Percentiles rank a stretch among this genome's conserved stretches.
Evolutionary conservation across 2,113 vertebrate genomes (phyloP).

Genomic region (Octodon degus): DNA sequence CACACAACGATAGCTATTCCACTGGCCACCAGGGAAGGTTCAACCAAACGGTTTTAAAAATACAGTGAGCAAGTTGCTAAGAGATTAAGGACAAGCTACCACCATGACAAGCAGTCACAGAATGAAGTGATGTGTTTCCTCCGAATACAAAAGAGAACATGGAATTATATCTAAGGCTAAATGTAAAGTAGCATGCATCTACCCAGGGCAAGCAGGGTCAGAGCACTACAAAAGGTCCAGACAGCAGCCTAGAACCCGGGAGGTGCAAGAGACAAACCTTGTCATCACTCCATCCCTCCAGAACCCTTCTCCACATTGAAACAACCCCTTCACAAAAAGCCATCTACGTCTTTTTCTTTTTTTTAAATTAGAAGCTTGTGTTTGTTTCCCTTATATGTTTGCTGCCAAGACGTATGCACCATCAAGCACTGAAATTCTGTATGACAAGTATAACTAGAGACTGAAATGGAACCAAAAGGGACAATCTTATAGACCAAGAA

Average conservation of each 20-base stretch:
- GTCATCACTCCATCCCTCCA: neutral
- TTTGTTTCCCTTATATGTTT: slow-evolving; percentile 13
- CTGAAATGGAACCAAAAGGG: neutral
- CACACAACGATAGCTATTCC: slow-evolving; percentile 27
- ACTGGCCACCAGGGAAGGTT: neutral
- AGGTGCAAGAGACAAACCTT: neutral
- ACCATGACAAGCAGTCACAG: neutral
- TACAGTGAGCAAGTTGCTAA: neutral
- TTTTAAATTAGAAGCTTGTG: neutral
- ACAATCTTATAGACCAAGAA: neutral
- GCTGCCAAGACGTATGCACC: neutral
- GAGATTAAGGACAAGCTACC: neutral
- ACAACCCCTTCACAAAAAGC: neutral
- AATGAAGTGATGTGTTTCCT: neutral
- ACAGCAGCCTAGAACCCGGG: neutral
- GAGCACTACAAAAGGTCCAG: neutral
- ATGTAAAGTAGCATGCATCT: neutral
- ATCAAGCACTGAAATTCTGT: neutral
- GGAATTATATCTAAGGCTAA: slow-evolving; percentile 23
- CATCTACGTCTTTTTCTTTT: neutral
- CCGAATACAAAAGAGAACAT: neutral
- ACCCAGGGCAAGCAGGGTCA: neutral
- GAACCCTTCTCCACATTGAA: neutral
- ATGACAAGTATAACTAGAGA: neutral
- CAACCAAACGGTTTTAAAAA: slow-evolving; percentile 41